phyloP scores from a whole-genome alignment of 2,797 vertebrate genomes.

The Gymnoscopelus microlampas region DNA sequence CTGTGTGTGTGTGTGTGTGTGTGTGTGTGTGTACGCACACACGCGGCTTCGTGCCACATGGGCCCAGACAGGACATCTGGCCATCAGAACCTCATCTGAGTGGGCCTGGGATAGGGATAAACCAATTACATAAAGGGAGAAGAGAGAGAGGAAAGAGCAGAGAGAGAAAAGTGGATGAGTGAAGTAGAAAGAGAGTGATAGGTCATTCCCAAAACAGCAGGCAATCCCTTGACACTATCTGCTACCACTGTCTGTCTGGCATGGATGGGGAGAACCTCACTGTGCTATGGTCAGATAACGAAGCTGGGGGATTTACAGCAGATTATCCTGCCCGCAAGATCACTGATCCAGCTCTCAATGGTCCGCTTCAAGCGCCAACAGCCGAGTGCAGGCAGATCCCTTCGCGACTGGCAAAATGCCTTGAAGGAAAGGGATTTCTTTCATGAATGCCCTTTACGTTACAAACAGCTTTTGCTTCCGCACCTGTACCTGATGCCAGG shows the following conservation, averaged over 20 bases:
- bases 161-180: constrained; percentile 16
- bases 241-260: background rate
- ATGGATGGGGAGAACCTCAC: constrained; percentile 25
- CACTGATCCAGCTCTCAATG: constrained; percentile 41
- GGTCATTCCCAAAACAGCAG: constrained; percentile 46
- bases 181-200: constrained; percentile 16
- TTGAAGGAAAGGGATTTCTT: constrained; percentile 56
- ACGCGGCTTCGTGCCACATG: constrained; percentile 7
- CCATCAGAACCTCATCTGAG: constrained; percentile 43
- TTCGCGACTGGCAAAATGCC: constrained; percentile 60
- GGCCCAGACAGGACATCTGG: constrained; percentile 53
- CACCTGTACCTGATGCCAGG: constrained; percentile 21
- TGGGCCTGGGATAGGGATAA: constrained; percentile 26
- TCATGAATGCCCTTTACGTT: constrained; percentile 40
- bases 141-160: constrained; percentile 1
- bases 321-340: constrained; percentile 75
- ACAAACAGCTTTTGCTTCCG: constrained; percentile 56
- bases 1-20: too few species aligned
- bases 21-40: too few species aligned
- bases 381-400: constrained; percentile 49
- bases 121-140: constrained; percentile 10
- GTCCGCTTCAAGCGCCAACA: constrained; percentile 38
- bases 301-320: constrained; percentile 73
- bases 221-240: constrained; percentile 28
- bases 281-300: constrained; percentile 66